Percentiles rank a stretch among this genome's conserved stretches.
These are phyloP conservation scores for Meriones unguiculatus DNA, from an alignment of 2,113 vertebrate species.

Conservation along the genomic window DNA sequence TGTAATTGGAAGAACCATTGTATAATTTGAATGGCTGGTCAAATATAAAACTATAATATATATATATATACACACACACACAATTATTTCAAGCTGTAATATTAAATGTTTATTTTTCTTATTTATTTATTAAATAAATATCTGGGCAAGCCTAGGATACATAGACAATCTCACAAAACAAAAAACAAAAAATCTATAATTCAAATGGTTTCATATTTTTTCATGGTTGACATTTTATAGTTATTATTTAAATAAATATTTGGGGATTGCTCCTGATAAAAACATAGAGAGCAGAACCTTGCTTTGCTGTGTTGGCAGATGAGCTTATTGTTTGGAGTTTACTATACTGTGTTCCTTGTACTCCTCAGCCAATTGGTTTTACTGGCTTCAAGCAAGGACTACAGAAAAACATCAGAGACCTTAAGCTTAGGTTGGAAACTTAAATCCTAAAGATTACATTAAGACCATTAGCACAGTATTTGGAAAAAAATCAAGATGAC, in stretches of 20 bases:
- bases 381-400: not conserved
- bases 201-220: constrained; percentile 3
- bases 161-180: not conserved
- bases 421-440: constrained; percentile 26
- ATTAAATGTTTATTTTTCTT: constrained; percentile 39
- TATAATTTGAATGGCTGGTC: not conserved
- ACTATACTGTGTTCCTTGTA: not conserved
- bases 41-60: not conserved
- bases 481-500: not conserved
- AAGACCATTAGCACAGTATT: constrained; percentile 25
- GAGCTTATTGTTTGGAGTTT: not conserved
- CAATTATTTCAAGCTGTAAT: not conserved
- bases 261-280: constrained; percentile 16
- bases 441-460: constrained; percentile 10
- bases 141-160: not conserved
- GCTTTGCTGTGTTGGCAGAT: constrained; percentile 14
- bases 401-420: not conserved
- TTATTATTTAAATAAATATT: constrained; percentile 42
- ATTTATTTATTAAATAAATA: constrained; percentile 52
- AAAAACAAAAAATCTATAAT: not conserved
- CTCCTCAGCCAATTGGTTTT: not conserved
- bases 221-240: constrained; percentile 1
- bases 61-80: not conserved
- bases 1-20: constrained; percentile 25
- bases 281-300: not conserved